Conservation (phyloP, 2,113 vertebrate genomes). For the Clupea harengus region DNA sequence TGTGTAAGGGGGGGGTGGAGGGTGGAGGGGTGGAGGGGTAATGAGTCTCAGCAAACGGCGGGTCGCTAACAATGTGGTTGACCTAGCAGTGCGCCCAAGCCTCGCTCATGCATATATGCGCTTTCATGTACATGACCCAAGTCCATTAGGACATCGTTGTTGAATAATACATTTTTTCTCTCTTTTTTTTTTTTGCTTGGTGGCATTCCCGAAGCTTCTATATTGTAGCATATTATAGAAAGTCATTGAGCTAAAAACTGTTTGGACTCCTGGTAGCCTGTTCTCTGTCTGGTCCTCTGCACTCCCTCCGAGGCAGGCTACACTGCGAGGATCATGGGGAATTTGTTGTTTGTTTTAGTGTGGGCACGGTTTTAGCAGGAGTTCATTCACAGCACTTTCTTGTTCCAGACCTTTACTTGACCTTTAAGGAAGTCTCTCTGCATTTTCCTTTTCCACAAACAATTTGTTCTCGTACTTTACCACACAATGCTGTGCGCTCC, state of each 20-base stretch:
- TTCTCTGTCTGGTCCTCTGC: background rate
- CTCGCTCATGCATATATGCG: slow-evolving; percentile 44
- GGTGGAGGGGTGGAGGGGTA: background rate
- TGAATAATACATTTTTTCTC: slow-evolving; percentile 34
- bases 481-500: background rate
- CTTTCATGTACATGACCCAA: slow-evolving; percentile 27
- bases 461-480: background rate
- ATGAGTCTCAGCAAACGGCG: slow-evolving; percentile 8
- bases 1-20: background rate
- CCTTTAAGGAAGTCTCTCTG: background rate
- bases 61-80: slow-evolving; percentile 39
- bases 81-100: slow-evolving; percentile 43
- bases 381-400: background rate
- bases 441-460: background rate
- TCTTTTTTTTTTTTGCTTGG: background rate
- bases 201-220: background rate
- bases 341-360: background rate
- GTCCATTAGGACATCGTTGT: slow-evolving; percentile 45
- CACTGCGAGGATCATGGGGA: background rate
- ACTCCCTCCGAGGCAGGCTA: background rate
- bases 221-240: background rate
- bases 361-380: background rate
- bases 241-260: background rate
- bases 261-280: background rate
- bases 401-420: background rate